Evolutionary conservation across 2,888 invertebrate genomes (phyloP).

Genomic region (Volucella inanis): DNA sequence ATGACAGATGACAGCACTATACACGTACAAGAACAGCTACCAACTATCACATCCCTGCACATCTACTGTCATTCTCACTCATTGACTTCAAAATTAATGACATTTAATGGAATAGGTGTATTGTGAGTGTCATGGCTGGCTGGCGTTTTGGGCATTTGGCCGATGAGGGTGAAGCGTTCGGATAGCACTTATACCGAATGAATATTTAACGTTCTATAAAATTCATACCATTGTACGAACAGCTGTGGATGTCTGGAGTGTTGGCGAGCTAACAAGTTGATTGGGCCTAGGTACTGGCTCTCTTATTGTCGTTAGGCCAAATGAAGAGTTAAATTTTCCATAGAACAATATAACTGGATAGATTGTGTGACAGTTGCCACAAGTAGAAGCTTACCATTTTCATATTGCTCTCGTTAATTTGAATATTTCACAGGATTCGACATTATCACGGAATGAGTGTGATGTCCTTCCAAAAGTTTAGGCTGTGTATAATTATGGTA

Average conservation of each 20-base stretch:
- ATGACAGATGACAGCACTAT: slow-evolving; percentile 17
- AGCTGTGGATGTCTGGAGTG: slow-evolving; percentile 20
- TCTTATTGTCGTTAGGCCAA: slow-evolving; percentile 47
- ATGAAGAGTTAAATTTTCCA: slow-evolving; percentile 67
- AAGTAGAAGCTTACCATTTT: slow-evolving; percentile 39
- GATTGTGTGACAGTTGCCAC: slow-evolving; percentile 55
- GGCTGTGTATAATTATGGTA: too few species aligned
- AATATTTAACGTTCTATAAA: slow-evolving; percentile 66
- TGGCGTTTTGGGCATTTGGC: too few species aligned
- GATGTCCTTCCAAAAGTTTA: too few species aligned
- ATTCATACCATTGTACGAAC: slow-evolving; percentile 26
- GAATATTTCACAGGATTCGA: slow-evolving; percentile 45
- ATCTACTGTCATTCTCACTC: slow-evolving; percentile 42
- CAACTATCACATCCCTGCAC: not conserved
- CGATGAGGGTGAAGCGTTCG: not conserved
- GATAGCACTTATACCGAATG: slow-evolving; percentile 61
- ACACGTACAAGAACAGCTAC: not conserved
- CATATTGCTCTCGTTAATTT: slow-evolving; percentile 53
- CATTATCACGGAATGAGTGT: too few species aligned
- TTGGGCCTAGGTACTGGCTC: slow-evolving; percentile 24
- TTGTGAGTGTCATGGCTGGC: slow-evolving; percentile 5
- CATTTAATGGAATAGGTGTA: slow-evolving; percentile 59
- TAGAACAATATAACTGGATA: slow-evolving; percentile 44
- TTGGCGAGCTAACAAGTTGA: slow-evolving; percentile 50
- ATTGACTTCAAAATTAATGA: slow-evolving; percentile 65